phyloP scores from a whole-genome alignment of 2,113 vertebrate genomes.

The Okapia johnstoni region DNA sequence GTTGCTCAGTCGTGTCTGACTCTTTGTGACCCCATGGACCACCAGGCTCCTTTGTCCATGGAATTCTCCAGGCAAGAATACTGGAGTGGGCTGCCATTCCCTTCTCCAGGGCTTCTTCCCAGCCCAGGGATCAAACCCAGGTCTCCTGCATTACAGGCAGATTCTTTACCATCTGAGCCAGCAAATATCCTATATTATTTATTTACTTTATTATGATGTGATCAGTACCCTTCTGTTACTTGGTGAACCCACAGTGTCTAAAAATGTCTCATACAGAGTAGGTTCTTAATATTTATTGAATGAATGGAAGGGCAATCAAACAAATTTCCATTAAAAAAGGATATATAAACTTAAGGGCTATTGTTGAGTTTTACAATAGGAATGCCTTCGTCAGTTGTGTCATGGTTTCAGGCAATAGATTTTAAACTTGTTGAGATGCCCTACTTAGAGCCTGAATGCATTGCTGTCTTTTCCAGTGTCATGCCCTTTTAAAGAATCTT shows the following conservation, averaged over 20 bases:
- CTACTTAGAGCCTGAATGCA: not conserved
- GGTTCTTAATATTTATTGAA: not conserved
- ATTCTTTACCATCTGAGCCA: not conserved
- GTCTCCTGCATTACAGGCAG: not conserved
- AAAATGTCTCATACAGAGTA: not conserved
- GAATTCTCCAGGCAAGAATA: not conserved
- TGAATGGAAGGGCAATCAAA: not conserved
- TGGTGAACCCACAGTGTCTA: not conserved
- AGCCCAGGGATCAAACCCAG: not conserved
- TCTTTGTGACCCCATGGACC: not conserved
- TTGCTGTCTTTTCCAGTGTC: not conserved
- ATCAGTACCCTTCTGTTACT: not conserved
- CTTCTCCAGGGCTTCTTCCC: not conserved
- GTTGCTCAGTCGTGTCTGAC: not conserved
- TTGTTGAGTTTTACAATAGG: not conserved
- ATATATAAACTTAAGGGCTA: not conserved
- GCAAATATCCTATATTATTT: not conserved
- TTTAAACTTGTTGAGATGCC: not conserved
- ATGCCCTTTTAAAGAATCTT: not conserved
- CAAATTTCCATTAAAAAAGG: not conserved
- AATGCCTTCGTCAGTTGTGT: not conserved
- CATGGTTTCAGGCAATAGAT: not conserved
- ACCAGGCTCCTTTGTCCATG: not conserved
- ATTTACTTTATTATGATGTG: not conserved
- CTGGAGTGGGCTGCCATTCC: not conserved